phyloP scores from a whole-genome alignment of 23 tunicate species.

The Trididemnum clinides region DNA sequence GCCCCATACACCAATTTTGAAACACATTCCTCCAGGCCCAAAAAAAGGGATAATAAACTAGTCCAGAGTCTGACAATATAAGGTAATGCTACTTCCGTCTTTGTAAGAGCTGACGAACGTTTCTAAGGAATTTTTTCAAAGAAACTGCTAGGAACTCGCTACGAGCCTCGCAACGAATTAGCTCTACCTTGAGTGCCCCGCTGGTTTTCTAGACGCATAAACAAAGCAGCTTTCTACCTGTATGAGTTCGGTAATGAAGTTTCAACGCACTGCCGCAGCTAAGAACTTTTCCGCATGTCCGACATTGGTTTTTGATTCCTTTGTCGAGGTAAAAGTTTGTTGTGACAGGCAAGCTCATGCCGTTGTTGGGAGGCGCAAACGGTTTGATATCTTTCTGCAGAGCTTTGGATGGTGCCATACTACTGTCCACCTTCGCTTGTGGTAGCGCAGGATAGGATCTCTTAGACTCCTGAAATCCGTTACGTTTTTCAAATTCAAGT shows the following conservation, averaged over 20 bases:
- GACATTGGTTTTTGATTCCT: conserved; percentile 52
- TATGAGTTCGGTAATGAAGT: conserved; percentile 65
- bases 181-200: no score
- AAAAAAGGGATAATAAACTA: no score
- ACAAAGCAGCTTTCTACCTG: conserved; percentile 44
- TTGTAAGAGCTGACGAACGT: no score
- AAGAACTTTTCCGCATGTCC: conserved; percentile 46
- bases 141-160: no score
- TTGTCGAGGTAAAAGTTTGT: background rate
- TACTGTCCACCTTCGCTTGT: background rate
- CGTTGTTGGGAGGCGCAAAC: no score
- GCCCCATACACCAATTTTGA: no score
- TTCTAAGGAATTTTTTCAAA: no score
- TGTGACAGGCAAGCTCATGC: background rate
- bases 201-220: no score
- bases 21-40: no score
- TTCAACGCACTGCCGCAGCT: conserved; percentile 66
- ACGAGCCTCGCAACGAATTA: no score
- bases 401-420: background rate
- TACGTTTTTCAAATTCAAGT: background rate
- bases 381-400: background rate
- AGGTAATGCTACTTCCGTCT: no score
- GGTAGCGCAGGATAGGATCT: background rate
- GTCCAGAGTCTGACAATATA: no score
- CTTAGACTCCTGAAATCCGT: background rate